phyloP scores from a whole-genome alignment of 2,797 vertebrate species.

The Notamacropus eugenii region DNA sequence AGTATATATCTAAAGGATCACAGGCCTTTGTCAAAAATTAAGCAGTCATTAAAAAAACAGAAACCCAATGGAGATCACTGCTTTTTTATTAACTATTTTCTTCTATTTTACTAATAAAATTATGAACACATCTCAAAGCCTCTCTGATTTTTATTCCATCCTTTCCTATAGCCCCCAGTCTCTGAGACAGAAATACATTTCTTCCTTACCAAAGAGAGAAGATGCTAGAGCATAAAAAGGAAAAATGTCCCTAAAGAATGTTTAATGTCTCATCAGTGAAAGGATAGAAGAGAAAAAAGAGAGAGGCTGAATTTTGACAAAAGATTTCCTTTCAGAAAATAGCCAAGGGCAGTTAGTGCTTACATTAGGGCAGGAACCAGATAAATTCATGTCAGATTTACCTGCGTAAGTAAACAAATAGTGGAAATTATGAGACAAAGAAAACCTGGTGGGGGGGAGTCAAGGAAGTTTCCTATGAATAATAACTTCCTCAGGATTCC shows the following conservation, averaged over 20 bases:
- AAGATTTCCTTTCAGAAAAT: background rate
- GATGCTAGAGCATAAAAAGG: background rate
- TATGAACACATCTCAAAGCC: background rate
- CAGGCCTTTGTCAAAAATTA: background rate
- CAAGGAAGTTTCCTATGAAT: background rate
- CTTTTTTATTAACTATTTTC: background rate
- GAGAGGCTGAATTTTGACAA: background rate
- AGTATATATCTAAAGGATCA: background rate
- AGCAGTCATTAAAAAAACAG: background rate
- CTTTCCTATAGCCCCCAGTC: background rate
- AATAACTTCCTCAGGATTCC: background rate
- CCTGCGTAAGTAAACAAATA: background rate
- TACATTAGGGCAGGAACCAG: background rate
- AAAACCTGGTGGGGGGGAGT: background rate
- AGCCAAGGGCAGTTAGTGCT: background rate
- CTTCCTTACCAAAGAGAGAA: background rate
- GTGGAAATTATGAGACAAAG: background rate
- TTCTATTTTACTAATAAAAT: background rate
- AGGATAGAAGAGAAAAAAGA: background rate
- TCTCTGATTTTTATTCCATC: background rate
- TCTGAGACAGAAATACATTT: background rate
- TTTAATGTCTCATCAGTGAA: background rate
- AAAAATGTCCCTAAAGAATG: background rate
- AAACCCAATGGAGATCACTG: background rate
- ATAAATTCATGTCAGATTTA: background rate